These are phyloP conservation scores for Drosophila hydei DNA, from an alignment of 1,140 invertebrate genomes.

Conservation along the genomic window DNA sequence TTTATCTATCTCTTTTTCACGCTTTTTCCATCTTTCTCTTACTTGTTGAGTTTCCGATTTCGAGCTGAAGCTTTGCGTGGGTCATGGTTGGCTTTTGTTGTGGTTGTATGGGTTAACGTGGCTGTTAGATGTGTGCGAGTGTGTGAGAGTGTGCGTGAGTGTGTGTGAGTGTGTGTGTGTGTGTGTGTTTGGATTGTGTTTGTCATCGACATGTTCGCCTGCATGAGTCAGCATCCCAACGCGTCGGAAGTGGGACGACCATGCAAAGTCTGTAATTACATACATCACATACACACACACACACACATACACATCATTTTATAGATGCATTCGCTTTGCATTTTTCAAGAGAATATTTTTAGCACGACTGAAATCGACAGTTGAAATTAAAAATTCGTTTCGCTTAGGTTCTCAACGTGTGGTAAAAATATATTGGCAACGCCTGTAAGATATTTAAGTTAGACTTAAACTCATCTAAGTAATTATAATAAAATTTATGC, in stretches of 20 bases:
- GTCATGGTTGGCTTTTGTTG: conserved; percentile 64
- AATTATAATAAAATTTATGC: too few species aligned
- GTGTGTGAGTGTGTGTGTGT: conserved; percentile 18
- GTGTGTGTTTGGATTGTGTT: conserved; percentile 53
- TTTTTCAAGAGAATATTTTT: conserved; percentile 45
- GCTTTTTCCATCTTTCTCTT: conserved; percentile 20
- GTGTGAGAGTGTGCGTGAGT: not conserved
- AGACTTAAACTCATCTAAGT: too few species aligned
- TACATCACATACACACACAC: conserved; percentile 11
- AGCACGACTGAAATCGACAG: conserved; percentile 18
- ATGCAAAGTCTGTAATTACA: conserved; percentile 37
- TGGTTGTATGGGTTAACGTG: conserved; percentile 17
- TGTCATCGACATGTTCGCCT: conserved; percentile 49
- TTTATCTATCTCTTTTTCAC: not conserved
- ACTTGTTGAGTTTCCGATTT: conserved; percentile 31
- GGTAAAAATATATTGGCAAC: too few species aligned
- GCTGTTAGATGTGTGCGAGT: conserved; percentile 3
- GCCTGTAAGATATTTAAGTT: too few species aligned
- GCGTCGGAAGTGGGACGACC: conserved; percentile 59
- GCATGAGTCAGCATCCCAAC: conserved; percentile 64
- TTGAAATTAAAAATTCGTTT: conserved; percentile 7
- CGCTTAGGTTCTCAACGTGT: not conserved
- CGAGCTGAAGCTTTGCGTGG: conserved; percentile 50
- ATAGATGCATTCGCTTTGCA: conserved; percentile 54
- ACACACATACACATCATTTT: conserved; percentile 9